These are phyloP conservation scores for Eidolon dupreanum DNA, from an alignment of 2,797 vertebrate species.

Conservation along the genomic window DNA sequence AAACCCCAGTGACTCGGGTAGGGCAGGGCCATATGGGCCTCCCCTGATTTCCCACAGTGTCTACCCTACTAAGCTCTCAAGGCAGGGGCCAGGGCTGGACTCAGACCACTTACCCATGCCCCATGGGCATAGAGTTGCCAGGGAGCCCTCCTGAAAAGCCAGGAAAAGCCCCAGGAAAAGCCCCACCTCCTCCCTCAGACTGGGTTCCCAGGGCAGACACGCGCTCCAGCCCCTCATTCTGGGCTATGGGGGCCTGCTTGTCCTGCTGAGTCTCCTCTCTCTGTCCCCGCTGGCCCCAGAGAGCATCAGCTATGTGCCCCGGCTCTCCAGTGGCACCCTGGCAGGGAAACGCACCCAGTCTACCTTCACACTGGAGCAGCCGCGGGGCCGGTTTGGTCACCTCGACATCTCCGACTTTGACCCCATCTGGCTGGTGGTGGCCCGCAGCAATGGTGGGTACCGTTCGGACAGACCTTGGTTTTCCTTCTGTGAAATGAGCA, in stretches of 20 bases:
- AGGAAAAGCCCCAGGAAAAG: not conserved
- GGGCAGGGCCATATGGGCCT: not conserved
- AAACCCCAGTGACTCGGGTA: not conserved
- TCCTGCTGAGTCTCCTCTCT: not conserved
- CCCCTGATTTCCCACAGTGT: not conserved
- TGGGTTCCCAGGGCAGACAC: not conserved
- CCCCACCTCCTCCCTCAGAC: not conserved
- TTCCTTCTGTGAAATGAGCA: not conserved
- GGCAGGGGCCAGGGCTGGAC: not conserved
- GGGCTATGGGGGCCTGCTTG: not conserved
- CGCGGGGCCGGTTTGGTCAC: not conserved
- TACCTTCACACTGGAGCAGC: constrained; percentile 68
- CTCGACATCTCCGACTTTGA: constrained; percentile 17
- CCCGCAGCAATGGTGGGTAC: constrained; percentile 5
- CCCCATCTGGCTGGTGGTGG: constrained; percentile 75
- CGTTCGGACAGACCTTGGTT: rapidly evolving
- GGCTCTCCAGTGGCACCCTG: not conserved
- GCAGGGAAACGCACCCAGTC: constrained; percentile 58
- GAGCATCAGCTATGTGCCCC: not conserved
- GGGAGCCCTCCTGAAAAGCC: not conserved
- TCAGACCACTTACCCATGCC: not conserved
- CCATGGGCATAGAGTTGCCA: not conserved
- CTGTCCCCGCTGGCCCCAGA: not conserved
- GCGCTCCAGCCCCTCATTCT: too few relatives aligned
- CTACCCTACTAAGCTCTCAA: not conserved